Evolutionary conservation across 2,888 invertebrate species (phyloP).

Genomic region (Parnassius mnemosyne): DNA sequence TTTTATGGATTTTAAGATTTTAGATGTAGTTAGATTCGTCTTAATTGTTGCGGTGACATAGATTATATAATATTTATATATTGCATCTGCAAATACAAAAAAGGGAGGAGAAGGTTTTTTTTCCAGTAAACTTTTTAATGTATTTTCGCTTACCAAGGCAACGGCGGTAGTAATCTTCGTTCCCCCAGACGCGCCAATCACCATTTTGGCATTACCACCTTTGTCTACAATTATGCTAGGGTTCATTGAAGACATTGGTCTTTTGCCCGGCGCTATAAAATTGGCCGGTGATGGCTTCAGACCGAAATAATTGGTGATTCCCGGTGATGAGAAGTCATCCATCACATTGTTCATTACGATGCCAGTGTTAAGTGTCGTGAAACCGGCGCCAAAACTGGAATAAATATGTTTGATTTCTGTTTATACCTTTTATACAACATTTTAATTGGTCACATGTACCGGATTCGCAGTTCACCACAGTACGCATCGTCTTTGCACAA

Average conservation of each 20-base stretch:
- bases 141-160: constrained; percentile 76
- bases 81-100: no score
- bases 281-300: constrained; percentile 90
- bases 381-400: constrained; percentile 90
- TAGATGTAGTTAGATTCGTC: no score
- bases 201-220: constrained; percentile 84
- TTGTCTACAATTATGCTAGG: constrained; percentile 88
- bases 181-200: constrained; percentile 91
- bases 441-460: no score
- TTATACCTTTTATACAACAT: no score
- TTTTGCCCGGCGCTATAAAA: constrained; percentile 88
- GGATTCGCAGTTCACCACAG: no score
- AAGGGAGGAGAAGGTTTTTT: no score
- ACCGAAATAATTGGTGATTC: constrained; percentile 84
- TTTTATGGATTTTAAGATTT: no score
- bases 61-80: no score
- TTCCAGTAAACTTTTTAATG: no score
- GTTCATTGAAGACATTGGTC: constrained; percentile 92
- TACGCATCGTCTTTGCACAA: no score
- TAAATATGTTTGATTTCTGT: constrained; percentile 14
- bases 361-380: constrained; percentile 89
- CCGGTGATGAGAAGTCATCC: constrained; percentile 95
- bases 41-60: no score
- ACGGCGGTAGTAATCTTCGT: constrained; percentile 89
- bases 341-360: constrained; percentile 97